Evolutionary conservation across 1,140 invertebrate species (phyloP), one percentile per base, ranked within the genome.

Genomic region (Pseudoatta argentina): DNA sequence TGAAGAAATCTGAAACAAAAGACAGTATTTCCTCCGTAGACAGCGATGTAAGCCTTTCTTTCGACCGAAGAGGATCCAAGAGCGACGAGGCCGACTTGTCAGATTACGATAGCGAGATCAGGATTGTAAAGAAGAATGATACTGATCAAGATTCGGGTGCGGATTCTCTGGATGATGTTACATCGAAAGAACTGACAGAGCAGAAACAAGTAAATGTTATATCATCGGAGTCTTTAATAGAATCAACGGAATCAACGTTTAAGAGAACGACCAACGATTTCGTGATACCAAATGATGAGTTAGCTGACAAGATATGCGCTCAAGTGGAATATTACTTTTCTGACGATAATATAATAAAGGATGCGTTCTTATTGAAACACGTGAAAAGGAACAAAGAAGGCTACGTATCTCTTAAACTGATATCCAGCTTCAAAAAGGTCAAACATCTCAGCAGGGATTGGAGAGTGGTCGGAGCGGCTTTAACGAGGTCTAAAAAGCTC

Each of bases 251-350:
- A 30, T 55, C 21, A 10, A 53, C n/a, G 5, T 51, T 51, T 8
- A 27, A 77, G 4, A 63, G 48, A 76, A 21, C 88, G 10, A 73
- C 85, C 0, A 93, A 93, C 21, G 92, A 94, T 63, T 95, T 95
- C 73, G 89, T 93, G 0, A 91, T 93, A 2, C 97, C 97, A 2
- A 96, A 96, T 78, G 97, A 98, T 5, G 97, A 98, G 89, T 93
- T 98, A 27, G 96, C 97, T 1, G 96, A 97, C 34, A 96, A 97
- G 88, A 98, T 98, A 83, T 96, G 98, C 57, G 96, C 97, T 57
- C 98, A 98, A 93, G 98, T 98, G 8, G 98, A 98, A 95, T 98
- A 98, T 93, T 99, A 99, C 94, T 99, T 99, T 94, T 98, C 98
- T 79, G 98, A 99, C 94, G 98, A 97, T 21, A 99, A 98, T 93